A percentile compares a stretch with the other conserved stretches of the same genome.
Conservation (phyloP, 2,113 vertebrate genomes). For the Erpornis zantholeuca region DNA sequence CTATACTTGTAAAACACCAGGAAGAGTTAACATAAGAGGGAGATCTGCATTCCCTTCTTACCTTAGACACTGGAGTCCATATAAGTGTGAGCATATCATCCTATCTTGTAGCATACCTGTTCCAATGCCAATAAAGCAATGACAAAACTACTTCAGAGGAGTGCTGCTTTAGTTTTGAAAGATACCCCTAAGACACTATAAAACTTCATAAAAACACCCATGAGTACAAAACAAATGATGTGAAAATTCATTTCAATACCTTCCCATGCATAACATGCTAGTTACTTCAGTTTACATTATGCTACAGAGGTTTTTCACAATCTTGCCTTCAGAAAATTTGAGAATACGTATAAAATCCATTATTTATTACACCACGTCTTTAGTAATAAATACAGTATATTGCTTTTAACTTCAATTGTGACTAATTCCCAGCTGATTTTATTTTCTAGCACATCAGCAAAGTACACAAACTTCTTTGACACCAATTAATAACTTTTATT, state of each 20-base stretch:
- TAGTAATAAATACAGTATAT: constrained; percentile 12
- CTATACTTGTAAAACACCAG: not conserved
- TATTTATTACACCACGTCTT: not conserved
- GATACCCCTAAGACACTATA: not conserved
- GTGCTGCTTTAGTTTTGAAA: not conserved
- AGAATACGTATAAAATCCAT: not conserved
- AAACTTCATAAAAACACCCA: not conserved
- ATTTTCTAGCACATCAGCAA: constrained; percentile 2
- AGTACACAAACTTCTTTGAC: not conserved
- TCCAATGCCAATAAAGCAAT: not conserved
- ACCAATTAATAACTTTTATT: constrained; percentile 1
- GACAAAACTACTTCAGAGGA: not conserved
- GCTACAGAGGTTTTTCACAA: not conserved
- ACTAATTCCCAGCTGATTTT: constrained; percentile 11
- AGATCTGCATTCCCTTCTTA: not conserved
- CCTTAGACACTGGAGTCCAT: not conserved
- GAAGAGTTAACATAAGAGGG: not conserved
- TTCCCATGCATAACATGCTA: not conserved
- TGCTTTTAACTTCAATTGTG: constrained; percentile 7
- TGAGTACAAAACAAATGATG: not conserved
- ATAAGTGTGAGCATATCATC: not conserved
- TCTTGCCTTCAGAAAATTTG: constrained; percentile 14
- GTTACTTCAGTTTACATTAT: not conserved
- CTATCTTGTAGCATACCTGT: not conserved
- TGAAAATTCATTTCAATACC: constrained; percentile 17